phyloP scores from a whole-genome alignment of 1,140 invertebrate genomes.

The Drosophila trapezifrons region DNA sequence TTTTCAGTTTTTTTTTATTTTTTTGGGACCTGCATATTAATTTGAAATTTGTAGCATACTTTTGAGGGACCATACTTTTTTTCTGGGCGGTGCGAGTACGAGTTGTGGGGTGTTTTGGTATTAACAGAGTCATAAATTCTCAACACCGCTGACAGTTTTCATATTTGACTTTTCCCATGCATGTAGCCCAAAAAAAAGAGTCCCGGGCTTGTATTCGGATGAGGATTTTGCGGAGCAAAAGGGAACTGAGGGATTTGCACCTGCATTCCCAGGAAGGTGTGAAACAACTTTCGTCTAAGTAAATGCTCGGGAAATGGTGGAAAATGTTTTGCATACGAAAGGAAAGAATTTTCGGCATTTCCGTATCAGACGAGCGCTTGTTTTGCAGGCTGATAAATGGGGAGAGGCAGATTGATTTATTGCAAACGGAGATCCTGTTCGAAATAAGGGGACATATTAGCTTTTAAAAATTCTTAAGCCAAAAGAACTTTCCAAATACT shows the following conservation, averaged over 20 bases:
- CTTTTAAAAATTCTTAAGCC: not conserved
- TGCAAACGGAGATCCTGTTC: not conserved
- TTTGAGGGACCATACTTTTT: slow-evolving; percentile 34
- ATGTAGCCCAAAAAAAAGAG: slow-evolving; percentile 42
- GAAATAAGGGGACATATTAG: not conserved
- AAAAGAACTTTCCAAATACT: not conserved
- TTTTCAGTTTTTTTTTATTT: slow-evolving; percentile 36
- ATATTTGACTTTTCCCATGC: slow-evolving; percentile 76
- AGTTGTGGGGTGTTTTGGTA: slow-evolving; percentile 42
- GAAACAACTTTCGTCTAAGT: slow-evolving; percentile 29
- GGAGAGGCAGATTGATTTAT: slow-evolving; percentile 35
- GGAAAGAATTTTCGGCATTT: slow-evolving; percentile 35
- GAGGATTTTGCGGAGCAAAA: not conserved
- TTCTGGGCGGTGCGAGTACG: slow-evolving; percentile 3
- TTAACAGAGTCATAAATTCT: slow-evolving; percentile 73
- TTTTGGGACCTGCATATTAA: slow-evolving; percentile 62
- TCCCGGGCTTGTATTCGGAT: not conserved
- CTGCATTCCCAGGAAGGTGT: slow-evolving; percentile 36
- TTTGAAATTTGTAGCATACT: slow-evolving; percentile 75
- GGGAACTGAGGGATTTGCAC: slow-evolving; percentile 6
- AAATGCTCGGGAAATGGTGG: slow-evolving; percentile 3
- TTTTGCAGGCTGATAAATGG: slow-evolving; percentile 18
- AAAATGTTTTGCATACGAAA: slow-evolving; percentile 43
- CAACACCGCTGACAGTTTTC: slow-evolving; percentile 72
- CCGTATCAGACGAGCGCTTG: slow-evolving; percentile 3